Percentiles rank a stretch among this genome's conserved stretches.
Evolutionary conservation across 2,113 vertebrate genomes (phyloP).

Genomic region (Pristiophorus japonicus): DNA sequence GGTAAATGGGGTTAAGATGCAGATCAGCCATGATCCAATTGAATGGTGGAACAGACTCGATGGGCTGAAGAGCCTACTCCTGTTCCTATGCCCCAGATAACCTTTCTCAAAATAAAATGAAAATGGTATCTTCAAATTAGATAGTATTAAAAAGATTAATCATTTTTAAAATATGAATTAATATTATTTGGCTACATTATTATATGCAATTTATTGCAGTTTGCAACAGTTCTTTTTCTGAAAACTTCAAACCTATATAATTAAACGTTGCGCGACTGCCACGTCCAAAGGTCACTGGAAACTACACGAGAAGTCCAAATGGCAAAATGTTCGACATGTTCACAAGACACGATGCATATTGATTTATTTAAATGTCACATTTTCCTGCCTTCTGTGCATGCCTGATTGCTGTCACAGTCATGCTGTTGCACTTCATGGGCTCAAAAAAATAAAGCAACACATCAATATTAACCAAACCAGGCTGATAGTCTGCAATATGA

Average conservation of each 20-base stretch:
- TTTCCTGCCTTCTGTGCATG: background rate
- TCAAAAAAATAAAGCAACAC: slow-evolving; percentile 7
- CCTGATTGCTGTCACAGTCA: background rate
- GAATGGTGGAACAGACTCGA: background rate
- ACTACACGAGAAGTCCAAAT: background rate
- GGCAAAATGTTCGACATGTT: background rate
- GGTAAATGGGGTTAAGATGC: background rate
- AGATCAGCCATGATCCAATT: background rate
- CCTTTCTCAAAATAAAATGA: background rate
- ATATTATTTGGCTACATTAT: background rate
- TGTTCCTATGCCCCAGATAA: background rate
- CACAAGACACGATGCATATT: background rate
- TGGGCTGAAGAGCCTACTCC: too few species aligned
- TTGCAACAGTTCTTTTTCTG: background rate
- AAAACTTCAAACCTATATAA: background rate
- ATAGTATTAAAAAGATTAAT: background rate
- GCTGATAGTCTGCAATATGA: background rate
- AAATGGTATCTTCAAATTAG: background rate
- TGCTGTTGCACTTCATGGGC: slow-evolving; percentile 7
- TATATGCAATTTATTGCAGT: background rate
- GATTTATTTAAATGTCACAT: slow-evolving; percentile 1
- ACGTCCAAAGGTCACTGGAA: background rate
- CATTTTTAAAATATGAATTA: background rate
- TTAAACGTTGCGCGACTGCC: background rate
- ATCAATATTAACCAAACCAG: background rate